These are phyloP conservation scores for Tokudaia tokunoshimensis DNA, from an alignment of 2,797 vertebrate genomes.

Conservation along the genomic window DNA sequence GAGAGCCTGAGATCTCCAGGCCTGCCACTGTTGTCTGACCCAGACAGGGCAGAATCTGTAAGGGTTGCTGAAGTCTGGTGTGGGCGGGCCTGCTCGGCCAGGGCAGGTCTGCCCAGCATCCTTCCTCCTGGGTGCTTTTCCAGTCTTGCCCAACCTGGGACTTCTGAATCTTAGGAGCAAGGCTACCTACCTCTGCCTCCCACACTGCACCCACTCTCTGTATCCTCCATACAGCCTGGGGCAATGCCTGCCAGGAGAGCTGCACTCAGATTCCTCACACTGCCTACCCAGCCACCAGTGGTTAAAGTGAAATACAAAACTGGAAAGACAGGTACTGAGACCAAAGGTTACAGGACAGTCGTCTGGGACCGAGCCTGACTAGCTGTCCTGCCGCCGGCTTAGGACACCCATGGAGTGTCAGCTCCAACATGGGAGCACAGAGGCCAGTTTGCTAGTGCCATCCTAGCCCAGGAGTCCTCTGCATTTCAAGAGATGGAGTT, in stretches of 20 bases:
- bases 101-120: background rate
- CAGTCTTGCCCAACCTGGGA: constrained; percentile 84
- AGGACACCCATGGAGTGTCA: background rate
- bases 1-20: background rate
- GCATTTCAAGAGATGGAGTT: background rate
- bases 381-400: background rate
- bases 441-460: background rate
- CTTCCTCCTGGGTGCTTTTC: constrained; percentile 69
- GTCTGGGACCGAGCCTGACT: background rate
- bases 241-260: background rate
- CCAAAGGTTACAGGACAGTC: background rate
- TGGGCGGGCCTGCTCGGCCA: background rate
- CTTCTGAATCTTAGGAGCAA: constrained; percentile 59
- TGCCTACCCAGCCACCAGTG: background rate
- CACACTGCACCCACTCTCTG: background rate
- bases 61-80: background rate
- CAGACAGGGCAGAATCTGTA: background rate
- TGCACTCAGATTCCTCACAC: background rate
- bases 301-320: background rate
- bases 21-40: background rate
- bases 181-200: background rate
- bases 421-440: background rate
- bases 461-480: background rate
- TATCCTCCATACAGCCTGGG: background rate
- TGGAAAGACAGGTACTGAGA: background rate